Evolutionary conservation across 1,140 invertebrate genomes (phyloP).

Genomic region (Danaus plexippus): DNA sequence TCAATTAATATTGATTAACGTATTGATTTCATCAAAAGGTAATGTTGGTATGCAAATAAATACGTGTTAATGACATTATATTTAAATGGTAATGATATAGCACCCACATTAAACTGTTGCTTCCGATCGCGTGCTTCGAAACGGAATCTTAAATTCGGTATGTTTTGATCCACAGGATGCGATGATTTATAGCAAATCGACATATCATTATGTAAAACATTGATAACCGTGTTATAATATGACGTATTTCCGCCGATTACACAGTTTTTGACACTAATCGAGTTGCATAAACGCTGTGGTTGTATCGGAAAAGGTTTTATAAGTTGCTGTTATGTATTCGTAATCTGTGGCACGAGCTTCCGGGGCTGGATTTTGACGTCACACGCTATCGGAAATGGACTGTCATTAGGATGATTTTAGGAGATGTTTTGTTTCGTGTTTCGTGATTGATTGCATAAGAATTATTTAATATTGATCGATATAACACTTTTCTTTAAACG

Average conservation of each 20-base stretch:
- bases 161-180: constrained; percentile 27
- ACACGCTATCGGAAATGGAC: too few species aligned
- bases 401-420: too few species aligned
- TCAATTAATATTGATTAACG: too few species aligned
- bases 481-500: too few species aligned
- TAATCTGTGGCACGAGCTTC: constrained; percentile 4
- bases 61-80: not conserved
- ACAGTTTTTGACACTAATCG: constrained; percentile 15
- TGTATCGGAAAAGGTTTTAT: not conserved
- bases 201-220: constrained; percentile 29
- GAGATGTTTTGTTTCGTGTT: too few species aligned
- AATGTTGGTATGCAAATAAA: not conserved
- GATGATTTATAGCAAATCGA: constrained; percentile 2
- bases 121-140: constrained; percentile 35
- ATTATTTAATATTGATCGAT: too few species aligned
- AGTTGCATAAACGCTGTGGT: constrained; percentile 9
- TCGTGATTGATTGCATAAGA: too few species aligned
- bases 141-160: constrained; percentile 35
- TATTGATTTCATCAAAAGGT: not conserved
- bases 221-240: constrained; percentile 12
- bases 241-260: constrained; percentile 38
- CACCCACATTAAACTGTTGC: constrained; percentile 6
- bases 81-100: constrained; percentile 14
- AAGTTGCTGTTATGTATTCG: not conserved
- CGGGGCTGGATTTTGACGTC: not conserved